Evolutionary conservation across 1,140 invertebrate genomes (phyloP), one percentile per base, ranked within the genome.

Genomic region (Acyrthosiphon pisum): DNA sequence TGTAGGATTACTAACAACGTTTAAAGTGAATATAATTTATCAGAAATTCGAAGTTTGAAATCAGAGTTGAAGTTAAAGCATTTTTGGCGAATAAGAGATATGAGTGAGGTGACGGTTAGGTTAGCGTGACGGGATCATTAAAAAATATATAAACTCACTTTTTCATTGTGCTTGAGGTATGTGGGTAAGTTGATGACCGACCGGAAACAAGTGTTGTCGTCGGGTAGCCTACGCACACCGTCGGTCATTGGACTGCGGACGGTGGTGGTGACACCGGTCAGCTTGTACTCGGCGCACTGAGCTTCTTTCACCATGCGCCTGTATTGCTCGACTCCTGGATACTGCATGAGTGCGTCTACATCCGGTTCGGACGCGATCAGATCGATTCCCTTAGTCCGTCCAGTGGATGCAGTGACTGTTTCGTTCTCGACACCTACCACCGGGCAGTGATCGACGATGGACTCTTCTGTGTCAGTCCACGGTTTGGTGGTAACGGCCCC

Each of bases 111-210:
- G 0, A 18, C 18, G 14, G n/a, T n/a, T n/a, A n/a, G n/a, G n/a
- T n/a, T n/a, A n/a, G 11, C n/a, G 4, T 4, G 14, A 4, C 11
- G n/a, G 30, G 30, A 18, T n/a, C 22, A n/a, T n/a, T n/a, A 76
- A n/a, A 76, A 30, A 76, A 76, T 7, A 0, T 0, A 76, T 44
- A 41, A 41, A 84, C 83, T 35, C 35, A 94, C 94, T 93, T 96
- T 97, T 94, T 98, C 97, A 0, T 97, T 97, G 94, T 97, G 97
- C 83, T 96, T 96, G 60, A 98, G 96, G 94, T 97, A 98, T 0
- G 98, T 98, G 0, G 98, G 98, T 81, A 98, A 95, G 94, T 97
- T 97, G 14, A 98, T 96, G 93, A 98, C 95, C 23, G 97, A 98
- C 94, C 96, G 97, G 94, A 97, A 98, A 26, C 92, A 41, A 53